phyloP scores from a whole-genome alignment of 2,113 vertebrate genomes.

The Willisornis vidua region DNA sequence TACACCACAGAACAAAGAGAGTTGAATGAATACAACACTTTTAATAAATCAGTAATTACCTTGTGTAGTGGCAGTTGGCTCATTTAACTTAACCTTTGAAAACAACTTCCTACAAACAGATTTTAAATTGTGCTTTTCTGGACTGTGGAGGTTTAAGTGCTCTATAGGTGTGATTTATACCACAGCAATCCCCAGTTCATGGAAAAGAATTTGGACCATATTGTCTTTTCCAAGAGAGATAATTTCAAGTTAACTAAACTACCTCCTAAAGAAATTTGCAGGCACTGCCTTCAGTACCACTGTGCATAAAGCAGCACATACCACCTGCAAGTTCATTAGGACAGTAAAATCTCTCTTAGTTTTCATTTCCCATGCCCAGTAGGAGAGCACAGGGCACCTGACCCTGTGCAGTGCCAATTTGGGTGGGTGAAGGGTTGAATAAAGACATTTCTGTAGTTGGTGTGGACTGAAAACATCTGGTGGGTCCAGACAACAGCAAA shows the following conservation, averaged over 20 bases:
- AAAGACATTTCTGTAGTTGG: neutral
- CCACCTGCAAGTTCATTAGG: neutral
- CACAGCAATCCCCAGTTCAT: neutral
- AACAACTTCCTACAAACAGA: neutral
- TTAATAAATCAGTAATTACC: slow-evolving; percentile 40
- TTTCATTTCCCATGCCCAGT: neutral
- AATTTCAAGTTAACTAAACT: neutral
- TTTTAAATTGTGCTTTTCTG: neutral
- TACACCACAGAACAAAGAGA: slow-evolving; percentile 26
- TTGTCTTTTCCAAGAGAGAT: neutral
- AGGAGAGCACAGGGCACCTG: neutral
- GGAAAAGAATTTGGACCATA: neutral
- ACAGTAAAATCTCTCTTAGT: neutral
- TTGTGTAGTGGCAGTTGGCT: slow-evolving; percentile 10
- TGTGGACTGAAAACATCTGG: neutral
- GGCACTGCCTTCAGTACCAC: neutral
- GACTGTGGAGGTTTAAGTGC: neutral
- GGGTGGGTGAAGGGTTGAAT: neutral
- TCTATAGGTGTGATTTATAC: neutral
- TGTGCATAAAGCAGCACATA: neutral
- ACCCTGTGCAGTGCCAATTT: accelerated
- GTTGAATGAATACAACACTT: neutral
- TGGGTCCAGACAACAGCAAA: neutral
- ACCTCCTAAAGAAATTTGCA: neutral
- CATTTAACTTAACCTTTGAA: slow-evolving; percentile 35